Evolutionary conservation across 2,888 invertebrate species (phyloP).

Genomic region (Sycophila texana): DNA sequence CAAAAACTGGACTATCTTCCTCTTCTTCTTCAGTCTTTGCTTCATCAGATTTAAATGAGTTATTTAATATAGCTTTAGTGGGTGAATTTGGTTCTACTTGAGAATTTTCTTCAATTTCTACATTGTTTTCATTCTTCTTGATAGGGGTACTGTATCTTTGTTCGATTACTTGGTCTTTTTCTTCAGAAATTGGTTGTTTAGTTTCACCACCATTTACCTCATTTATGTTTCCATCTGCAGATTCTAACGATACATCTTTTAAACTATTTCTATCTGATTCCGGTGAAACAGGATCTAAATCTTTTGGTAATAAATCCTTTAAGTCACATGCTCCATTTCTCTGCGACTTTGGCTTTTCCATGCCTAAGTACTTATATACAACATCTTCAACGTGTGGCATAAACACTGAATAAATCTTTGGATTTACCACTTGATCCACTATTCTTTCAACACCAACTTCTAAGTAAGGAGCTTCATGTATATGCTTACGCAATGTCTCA

Average conservation of each 20-base stretch:
- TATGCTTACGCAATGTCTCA: conserved; percentile 90
- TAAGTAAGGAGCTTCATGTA: conserved; percentile 92
- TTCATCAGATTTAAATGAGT: conserved; percentile 74
- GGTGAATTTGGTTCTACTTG: conserved; percentile 52
- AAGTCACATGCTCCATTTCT: conserved; percentile 69
- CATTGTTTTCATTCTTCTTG: conserved; percentile 42
- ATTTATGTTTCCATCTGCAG: conserved; percentile 63
- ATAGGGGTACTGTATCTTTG: not conserved
- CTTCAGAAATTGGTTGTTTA: conserved; percentile 32
- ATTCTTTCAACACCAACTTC: conserved; percentile 95
- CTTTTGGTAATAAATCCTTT: conserved; percentile 83
- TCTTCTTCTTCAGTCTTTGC: conserved; percentile 77
- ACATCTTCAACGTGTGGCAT: conserved; percentile 94
- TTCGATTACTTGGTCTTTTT: conserved; percentile 41
- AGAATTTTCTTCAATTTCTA: conserved; percentile 58
- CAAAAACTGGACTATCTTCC: conserved; percentile 83
- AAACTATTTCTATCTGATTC: conserved; percentile 83
- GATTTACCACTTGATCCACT: conserved; percentile 96
- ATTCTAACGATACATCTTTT: conserved; percentile 70
- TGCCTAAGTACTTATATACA: conserved; percentile 90
- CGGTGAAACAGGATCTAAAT: conserved; percentile 89
- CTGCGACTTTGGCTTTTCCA: conserved; percentile 82
- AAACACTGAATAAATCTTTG: conserved; percentile 91
- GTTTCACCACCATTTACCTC: conserved; percentile 56
- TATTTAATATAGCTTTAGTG: conserved; percentile 59